Evolutionary conservation across 2,888 invertebrate genomes (phyloP).

Genomic region (Bruchidius siliquastri): DNA sequence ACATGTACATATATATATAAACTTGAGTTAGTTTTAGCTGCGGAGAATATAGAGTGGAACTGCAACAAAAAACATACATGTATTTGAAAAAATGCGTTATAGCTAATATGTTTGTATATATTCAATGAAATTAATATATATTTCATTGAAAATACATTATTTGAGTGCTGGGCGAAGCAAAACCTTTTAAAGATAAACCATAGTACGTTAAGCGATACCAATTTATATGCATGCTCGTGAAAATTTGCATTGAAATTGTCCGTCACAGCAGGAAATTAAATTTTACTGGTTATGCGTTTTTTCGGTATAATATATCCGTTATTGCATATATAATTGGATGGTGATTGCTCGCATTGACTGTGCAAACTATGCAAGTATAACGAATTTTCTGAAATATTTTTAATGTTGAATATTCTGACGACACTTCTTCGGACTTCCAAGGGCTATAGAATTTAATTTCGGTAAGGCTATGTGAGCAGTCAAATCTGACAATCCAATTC

Average conservation of each 20-base stretch:
- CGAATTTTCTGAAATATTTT: no score
- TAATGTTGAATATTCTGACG: no score
- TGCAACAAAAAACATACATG: no score
- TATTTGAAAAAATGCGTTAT: no score
- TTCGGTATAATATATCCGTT: neutral
- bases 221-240: neutral
- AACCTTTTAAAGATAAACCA: neutral
- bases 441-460: no score
- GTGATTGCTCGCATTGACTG: neutral
- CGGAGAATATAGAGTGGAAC: no score
- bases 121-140: neutral
- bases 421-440: no score
- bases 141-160: neutral
- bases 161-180: neutral
- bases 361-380: neutral
- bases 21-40: no score
- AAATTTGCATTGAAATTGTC: neutral
- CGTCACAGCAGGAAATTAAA: neutral
- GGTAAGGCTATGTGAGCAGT: no score
- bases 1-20: no score
- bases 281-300: neutral
- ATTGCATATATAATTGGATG: neutral
- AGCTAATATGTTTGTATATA: neutral
- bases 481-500: no score
- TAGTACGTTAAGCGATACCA: neutral